Evolutionary conservation across 2,888 invertebrate genomes (phyloP), one percentile per base, ranked within the genome.

Genomic region (Crepidodera aurea): DNA sequence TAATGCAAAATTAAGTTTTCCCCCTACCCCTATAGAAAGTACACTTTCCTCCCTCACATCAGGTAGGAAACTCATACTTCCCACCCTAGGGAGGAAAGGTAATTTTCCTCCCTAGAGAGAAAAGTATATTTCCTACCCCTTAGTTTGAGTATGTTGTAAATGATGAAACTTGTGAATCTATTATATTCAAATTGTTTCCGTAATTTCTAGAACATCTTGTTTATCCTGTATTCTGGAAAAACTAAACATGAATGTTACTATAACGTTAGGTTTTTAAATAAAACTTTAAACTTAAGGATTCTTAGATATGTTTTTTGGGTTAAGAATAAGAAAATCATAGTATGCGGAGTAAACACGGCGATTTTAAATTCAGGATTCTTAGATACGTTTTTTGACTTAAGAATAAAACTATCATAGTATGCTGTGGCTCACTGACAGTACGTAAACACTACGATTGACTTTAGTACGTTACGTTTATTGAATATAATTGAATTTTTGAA

Each of bases 401-500:
- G 6, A 22, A 2, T 22, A 22, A 22, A 22, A 22, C 6, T 6
- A 22, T 22, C 40, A 40, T n/a, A 40, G 8, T 40, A 40, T 40
- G 15, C 15, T 40, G 15, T 40, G 40, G 15, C 40, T 40, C n/a
- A 40, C n/a, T 13, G 40, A 40, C 40, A 40, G 40, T 40, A 40
- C n/a, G 22, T 22, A 4, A 40, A 40, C 40, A 13, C 12, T 40
- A 13, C 40, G 40, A 13, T 40, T 40, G 15, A 40, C 40, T 13
- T 40, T 40, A 8, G 40, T 13, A 13, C 13, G 16, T 13, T 40
- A 10, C 15, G 15, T 40, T 15, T 16, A 8, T 40, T 40, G 8
- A 37, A 37, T 12, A 12, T n/a, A 37, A 39, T 39, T 13, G 40
- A 39, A 39, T 44, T 15, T 44, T 44, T 44, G 18, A 44, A 44